These are phyloP conservation scores for Sebastes vulpes DNA, from an alignment of 2,797 vertebrate species.

Conservation along the genomic window DNA sequence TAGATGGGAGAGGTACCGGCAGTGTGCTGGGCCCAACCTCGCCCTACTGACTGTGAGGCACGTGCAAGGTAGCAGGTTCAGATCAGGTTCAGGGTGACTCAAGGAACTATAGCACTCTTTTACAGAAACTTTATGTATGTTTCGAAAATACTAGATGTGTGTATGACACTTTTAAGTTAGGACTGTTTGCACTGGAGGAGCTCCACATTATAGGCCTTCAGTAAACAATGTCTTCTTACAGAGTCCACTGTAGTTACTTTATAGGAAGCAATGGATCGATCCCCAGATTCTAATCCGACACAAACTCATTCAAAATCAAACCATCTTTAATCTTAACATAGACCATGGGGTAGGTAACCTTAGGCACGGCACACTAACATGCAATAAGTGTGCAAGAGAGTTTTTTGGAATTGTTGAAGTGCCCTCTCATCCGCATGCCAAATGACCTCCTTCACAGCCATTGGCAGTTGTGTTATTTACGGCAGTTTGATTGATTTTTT, in stretches of 20 bases:
- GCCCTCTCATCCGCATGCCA: too few relatives aligned
- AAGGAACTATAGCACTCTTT: background rate
- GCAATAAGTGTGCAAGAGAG: too few relatives aligned
- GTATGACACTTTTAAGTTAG: background rate
- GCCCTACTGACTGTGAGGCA: slow-evolving; percentile 4
- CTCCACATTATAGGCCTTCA: background rate
- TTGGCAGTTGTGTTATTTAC: too few relatives aligned
- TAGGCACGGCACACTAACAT: too few relatives aligned
- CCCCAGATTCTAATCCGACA: background rate
- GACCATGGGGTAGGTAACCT: background rate
- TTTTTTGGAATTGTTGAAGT: too few relatives aligned
- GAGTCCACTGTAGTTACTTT: background rate
- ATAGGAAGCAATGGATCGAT: background rate
- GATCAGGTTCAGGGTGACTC: background rate
- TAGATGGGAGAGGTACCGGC: slow-evolving; percentile 13
- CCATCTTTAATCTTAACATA: background rate
- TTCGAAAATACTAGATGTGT: background rate
- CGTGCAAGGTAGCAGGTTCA: slow-evolving; percentile 9
- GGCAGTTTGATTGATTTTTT: too few relatives aligned
- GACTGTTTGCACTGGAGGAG: background rate
- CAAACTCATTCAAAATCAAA: background rate
- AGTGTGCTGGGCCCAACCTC: slow-evolving; percentile 14
- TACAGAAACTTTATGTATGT: background rate
- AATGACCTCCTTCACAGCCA: too few relatives aligned
- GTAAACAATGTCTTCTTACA: background rate